Evolutionary conservation across 53 echinoderm and acorn worm species (phyloP), one percentile per base, ranked within the genome.

Genomic region (Luidia sarsii): DNA sequence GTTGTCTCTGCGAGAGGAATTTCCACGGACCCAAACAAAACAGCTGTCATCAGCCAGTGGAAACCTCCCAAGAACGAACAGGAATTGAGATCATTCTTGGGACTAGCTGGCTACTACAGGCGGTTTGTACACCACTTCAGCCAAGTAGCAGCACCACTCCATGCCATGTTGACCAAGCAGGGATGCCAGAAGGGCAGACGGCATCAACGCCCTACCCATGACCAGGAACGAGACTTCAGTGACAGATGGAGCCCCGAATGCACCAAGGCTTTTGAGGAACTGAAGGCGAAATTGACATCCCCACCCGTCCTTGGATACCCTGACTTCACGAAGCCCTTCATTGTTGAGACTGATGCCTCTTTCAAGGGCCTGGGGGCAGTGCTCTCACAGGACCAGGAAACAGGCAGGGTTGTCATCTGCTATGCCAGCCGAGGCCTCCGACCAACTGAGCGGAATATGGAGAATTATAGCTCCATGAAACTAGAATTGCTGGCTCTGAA

Each of bases 221-320:
- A 31, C 11, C 66, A 65, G 24, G 36, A 65, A 38, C 41, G 23
- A 9, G 25, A 35, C 35, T 65, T 65, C 45, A 7, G 1, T 21
- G 32, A 3, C 2, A 2, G 45, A 19, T 61, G 62, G 77, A 61
- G 60, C 13, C 30, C 39, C 3, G 61, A 16, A 10, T 77, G 77
- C 29, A 39, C 77, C 23, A 27, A 35, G 27, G 87, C 87, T 16
- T 62, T 88, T 3, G 3, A 51, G 0, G 18, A 35, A 0, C 22
- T 88, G 49, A 85, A 92, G 55, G 13, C 60, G 21, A 35, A 33
- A 15, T 39, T 87, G 52, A 91, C 80, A 0, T 48, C 91, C 15
- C 35, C 91, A 36, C 91, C 83, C 8, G 39, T 87, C 30, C 48
- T 91, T 18, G 84, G 91, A 4, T 87, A 68, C 56, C 87, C 91